These are phyloP conservation scores for Lepilemur septentrionalis DNA, from an alignment of 2,797 vertebrate genomes.

Conservation along the genomic window DNA sequence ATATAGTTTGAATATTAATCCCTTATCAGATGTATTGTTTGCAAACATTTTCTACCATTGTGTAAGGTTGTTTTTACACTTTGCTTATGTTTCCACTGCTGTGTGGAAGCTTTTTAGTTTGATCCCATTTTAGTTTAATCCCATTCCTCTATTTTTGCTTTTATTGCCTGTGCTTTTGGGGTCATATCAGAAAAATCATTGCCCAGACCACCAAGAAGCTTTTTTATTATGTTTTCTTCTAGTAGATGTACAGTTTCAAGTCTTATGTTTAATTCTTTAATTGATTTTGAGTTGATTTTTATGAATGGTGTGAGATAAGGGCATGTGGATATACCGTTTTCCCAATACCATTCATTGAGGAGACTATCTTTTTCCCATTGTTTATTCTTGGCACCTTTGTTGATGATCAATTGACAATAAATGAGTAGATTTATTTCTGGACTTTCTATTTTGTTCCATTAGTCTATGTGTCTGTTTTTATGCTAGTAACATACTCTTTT, in stretches of 20 bases:
- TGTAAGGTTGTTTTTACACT: background rate
- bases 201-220: background rate
- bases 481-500: background rate
- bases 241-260: background rate
- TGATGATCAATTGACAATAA: background rate
- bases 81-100: background rate
- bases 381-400: background rate
- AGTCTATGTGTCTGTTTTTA: background rate
- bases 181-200: background rate
- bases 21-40: background rate
- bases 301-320: background rate
- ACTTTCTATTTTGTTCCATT: background rate
- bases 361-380: background rate
- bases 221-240: background rate
- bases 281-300: background rate
- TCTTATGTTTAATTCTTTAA: background rate
- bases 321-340: background rate
- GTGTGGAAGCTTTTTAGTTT: background rate
- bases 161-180: background rate
- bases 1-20: background rate
- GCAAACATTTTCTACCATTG: background rate
- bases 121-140: background rate
- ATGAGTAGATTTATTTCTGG: background rate
- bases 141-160: background rate
- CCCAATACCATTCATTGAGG: background rate